Base-by-base conservation (phyloP, 2,113 vertebrate genomes). In the Pitta sordida region DNA sequence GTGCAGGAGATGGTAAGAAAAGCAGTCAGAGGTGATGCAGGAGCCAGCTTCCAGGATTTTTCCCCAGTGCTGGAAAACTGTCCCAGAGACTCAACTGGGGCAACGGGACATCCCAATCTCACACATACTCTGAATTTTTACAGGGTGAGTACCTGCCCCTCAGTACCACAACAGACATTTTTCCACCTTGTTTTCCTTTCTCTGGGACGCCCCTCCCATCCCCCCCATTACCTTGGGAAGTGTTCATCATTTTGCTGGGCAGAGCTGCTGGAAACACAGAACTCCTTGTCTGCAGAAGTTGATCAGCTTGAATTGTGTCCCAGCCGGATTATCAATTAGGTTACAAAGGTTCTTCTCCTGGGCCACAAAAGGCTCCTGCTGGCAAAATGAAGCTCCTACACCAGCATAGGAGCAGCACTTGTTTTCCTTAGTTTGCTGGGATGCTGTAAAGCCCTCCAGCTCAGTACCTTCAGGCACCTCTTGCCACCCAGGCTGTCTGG, bases 1-100 rank as follows among this genome's bases (percentile, higher is more conserved):
- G 26, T 29, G 41, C 13, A 55, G 37, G 30, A 26, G 15, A 34
- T 10, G 16, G 30, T 30, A n/a, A 51, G 52, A 51, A 79, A 67
- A 49, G 22, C 0, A 0, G 20, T 5, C 2, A 1, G 51, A 68
- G 36, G 3, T 30, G 29, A 46, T 83, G 32, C 0, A 32, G 37
- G 30, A 81, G 36, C 41, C 32, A 53, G 15, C n/a, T 82, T 62
- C 41, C 22, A 86, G 87, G 32, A 14, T 36, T 41, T 75, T 52
- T 65, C 16, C 11, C 8, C 1, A 1, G 9, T 22, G 7, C 37
- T 70, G 48, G 43, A 14, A 46, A 68, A 23, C 32, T 51, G 22
- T n/a, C 11, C 44, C 53, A 46, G 32, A 51, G 20, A 32, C 59
- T 3, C 3, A 12, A 2, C 32, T 21, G 30, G 20, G 37, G 37